These are phyloP conservation scores for Lates japonicus DNA, from an alignment of 2,797 vertebrate genomes.

Conservation along the genomic window DNA sequence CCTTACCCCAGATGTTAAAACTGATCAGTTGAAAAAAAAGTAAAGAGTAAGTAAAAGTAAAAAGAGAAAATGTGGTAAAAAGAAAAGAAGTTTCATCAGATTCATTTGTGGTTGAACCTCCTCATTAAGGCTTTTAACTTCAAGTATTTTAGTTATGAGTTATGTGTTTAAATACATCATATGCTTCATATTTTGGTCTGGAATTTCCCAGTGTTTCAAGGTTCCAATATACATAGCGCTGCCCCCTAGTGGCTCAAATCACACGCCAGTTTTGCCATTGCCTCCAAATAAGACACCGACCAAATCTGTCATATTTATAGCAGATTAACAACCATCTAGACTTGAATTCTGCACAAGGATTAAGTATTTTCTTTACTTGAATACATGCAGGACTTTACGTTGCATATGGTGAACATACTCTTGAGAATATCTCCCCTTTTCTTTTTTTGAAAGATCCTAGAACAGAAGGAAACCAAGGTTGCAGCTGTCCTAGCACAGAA, in stretches of 20 bases:
- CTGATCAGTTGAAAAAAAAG: background rate
- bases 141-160: background rate
- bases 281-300: background rate
- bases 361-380: background rate
- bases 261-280: background rate
- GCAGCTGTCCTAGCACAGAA: conserved; percentile 22
- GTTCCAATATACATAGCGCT: background rate
- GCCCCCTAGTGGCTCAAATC: conserved; percentile 14
- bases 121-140: background rate
- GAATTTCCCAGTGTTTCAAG: background rate
- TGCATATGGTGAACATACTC: background rate
- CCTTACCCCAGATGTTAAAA: background rate
- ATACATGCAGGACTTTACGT: background rate
- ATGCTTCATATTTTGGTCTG: background rate
- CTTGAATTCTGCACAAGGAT: background rate
- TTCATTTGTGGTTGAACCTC: background rate
- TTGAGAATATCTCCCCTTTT: background rate
- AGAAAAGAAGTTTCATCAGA: background rate
- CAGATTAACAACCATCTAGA: background rate
- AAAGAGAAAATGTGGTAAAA: background rate
- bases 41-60: background rate
- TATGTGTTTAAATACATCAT: background rate
- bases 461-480: conserved; percentile 15
- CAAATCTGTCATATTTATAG: background rate
- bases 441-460: background rate